phyloP scores from a whole-genome alignment of 2,113 vertebrate genomes.

The Maylandia zebra region DNA sequence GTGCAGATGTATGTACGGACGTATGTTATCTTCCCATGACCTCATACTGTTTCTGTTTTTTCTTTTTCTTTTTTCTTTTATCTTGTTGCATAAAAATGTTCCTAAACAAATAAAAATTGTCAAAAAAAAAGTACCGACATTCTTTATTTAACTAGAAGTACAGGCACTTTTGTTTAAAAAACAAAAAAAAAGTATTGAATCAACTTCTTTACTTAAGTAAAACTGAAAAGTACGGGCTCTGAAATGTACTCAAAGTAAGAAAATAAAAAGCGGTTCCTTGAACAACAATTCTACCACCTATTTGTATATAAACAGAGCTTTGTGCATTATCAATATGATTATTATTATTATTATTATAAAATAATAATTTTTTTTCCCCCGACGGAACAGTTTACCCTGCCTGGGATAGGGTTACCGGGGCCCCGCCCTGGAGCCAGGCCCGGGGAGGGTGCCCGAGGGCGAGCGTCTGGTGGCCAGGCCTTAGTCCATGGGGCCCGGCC shows the following conservation, averaged over 20 bases:
- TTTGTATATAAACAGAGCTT: neutral
- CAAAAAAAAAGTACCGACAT: neutral
- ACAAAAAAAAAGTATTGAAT: neutral
- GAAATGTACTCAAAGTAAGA: neutral
- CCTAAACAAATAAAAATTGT: too few species aligned
- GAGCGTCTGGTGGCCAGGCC: too few species aligned
- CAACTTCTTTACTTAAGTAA: neutral
- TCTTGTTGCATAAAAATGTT: too few species aligned
- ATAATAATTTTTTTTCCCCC: neutral
- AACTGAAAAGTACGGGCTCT: neutral
- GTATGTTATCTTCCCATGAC: too few species aligned
- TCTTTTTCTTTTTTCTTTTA: too few species aligned
- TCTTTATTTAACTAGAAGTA: neutral
- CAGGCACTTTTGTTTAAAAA: neutral
- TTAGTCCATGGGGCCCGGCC: too few species aligned
- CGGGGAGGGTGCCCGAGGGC: too few species aligned
- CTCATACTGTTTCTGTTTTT: too few species aligned
- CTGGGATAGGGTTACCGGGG: too few species aligned
- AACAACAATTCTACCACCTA: neutral
- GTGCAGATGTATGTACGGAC: too few species aligned
- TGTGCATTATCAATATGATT: neutral
- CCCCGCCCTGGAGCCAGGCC: too few species aligned
- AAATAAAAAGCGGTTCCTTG: neutral
- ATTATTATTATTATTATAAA: neutral
- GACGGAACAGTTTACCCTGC: too few species aligned